phyloP scores from a whole-genome alignment of 2,113 vertebrate species.

The Protomyctophum bolini region DNA sequence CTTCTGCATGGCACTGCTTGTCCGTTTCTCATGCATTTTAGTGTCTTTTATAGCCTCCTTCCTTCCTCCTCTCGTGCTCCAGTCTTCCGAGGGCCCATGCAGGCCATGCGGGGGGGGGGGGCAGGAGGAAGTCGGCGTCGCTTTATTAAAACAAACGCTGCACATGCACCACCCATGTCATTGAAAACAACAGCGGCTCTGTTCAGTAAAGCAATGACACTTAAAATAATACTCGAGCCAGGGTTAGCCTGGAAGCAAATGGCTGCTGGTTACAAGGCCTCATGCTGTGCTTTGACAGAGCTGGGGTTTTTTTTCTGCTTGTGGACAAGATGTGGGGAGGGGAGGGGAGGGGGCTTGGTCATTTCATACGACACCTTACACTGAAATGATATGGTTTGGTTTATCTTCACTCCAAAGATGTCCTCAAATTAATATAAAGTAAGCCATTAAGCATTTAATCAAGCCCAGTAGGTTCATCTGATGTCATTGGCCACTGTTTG shows the following conservation, averaged over 20 bases:
- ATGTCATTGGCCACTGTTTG: slow-evolving; percentile 22
- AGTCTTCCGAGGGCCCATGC: slow-evolving; percentile 50
- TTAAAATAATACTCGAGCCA: slow-evolving; percentile 57
- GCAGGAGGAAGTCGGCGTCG: slow-evolving; percentile 72
- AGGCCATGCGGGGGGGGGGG: slow-evolving; percentile 61
- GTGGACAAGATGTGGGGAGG: slow-evolving; percentile 31
- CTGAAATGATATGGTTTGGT: slow-evolving; percentile 1
- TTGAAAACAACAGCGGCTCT: slow-evolving; percentile 69
- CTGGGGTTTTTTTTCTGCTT: slow-evolving; percentile 46
- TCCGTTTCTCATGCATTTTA: slow-evolving; percentile 41
- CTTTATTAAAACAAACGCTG: slow-evolving; percentile 72
- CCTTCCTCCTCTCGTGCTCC: slow-evolving; percentile 68
- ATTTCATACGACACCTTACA: neutral
- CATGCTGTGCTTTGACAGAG: slow-evolving; percentile 49
- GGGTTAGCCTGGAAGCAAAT: slow-evolving; percentile 42
- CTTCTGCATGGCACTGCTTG: slow-evolving; percentile 29
- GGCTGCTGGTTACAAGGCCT: slow-evolving; percentile 53
- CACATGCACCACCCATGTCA: slow-evolving; percentile 59
- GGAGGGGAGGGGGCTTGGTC: neutral
- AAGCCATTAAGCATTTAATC: neutral
- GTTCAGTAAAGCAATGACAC: slow-evolving; percentile 66
- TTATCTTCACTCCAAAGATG: neutral
- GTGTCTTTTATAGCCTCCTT: slow-evolving; percentile 74
- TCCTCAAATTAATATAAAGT: neutral
- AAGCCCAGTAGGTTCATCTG: slow-evolving; percentile 12